Base-by-base conservation (phyloP, 2,113 vertebrate species). In the Passer montanus region DNA sequence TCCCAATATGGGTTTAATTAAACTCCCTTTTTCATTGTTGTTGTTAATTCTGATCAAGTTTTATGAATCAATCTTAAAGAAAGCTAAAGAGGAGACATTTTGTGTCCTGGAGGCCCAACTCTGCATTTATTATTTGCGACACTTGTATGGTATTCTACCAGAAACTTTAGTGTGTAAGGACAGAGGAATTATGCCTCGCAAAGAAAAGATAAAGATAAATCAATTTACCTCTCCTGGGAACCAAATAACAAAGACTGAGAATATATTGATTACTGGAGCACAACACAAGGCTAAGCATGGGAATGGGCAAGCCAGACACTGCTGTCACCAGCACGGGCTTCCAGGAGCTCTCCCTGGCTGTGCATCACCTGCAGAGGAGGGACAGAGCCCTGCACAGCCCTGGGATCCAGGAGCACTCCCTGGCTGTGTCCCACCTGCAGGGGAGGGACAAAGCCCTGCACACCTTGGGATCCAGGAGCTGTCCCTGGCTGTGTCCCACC, bases 1-100 rank as follows among this genome's bases (percentile, higher is more conserved):
- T 95, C 82, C 55, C 83, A 78, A 70, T 93, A 60, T 37, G 64
- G 68, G 44, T 88, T 94, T 95, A 88, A 93, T 96, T 95, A 94
- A 92, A 70, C 52, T 80, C 69, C 20, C 23, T 74, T 93, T 76
- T 28, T 76, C 5, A 4, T 73, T 15, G 18, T 69, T 86, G 44
- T 50, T 70, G 35, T 81, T 92, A 92, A 81, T 86, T 78, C 73
- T 60, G 68, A 93, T 41, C 85, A 78, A 90, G 47, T 86, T 93
- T 92, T 93, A 75, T 89, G 73, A 90, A 81, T 94, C 55, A 49
- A 19, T 68, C 82, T 56, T 44, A 37, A 66, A 58, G 43, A 67
- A 94, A 90, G 73, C 62, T 87, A 26, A 70, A 85, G 43, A 85
- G n/a, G 23, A 87, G 67, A 84, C 24, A 28, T 89, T 75, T 87